A percentile compares a stretch with the other conserved stretches of the same genome.
Evolutionary conservation across 2,113 vertebrate genomes (phyloP).

Genomic region (Myotis lucifugus): DNA sequence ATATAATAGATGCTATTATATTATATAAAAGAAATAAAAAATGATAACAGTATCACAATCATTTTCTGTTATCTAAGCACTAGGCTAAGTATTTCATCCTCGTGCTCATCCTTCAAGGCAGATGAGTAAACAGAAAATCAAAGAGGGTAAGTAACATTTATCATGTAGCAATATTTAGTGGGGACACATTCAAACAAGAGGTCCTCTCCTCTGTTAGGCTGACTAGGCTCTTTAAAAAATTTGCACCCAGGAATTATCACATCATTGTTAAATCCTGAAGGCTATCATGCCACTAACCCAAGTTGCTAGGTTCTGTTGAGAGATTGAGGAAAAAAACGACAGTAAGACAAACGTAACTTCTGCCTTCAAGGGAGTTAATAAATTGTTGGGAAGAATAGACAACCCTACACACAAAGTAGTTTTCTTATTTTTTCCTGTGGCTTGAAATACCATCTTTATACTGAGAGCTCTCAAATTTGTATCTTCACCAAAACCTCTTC

Average conservation of each 20-base stretch:
- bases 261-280: neutral
- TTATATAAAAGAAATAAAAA: constrained; percentile 41
- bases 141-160: neutral
- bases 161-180: neutral
- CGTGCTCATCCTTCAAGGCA: constrained; percentile 27
- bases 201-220: neutral
- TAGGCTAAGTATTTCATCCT: neutral
- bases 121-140: constrained; percentile 44
- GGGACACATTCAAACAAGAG: neutral
- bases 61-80: neutral
- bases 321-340: neutral
- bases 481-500: neutral
- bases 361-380: neutral
- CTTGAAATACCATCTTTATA: constrained; percentile 7
- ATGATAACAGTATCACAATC: neutral
- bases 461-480: neutral
- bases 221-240: neutral
- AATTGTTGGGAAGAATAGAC: neutral
- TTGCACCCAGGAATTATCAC: neutral
- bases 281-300: neutral
- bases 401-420: neutral
- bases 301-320: neutral
- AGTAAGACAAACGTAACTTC: neutral
- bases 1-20: neutral
- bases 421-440: neutral